Conservation (phyloP, 1,140 invertebrate species). For the Pemphigus obesinymphae region DNA sequence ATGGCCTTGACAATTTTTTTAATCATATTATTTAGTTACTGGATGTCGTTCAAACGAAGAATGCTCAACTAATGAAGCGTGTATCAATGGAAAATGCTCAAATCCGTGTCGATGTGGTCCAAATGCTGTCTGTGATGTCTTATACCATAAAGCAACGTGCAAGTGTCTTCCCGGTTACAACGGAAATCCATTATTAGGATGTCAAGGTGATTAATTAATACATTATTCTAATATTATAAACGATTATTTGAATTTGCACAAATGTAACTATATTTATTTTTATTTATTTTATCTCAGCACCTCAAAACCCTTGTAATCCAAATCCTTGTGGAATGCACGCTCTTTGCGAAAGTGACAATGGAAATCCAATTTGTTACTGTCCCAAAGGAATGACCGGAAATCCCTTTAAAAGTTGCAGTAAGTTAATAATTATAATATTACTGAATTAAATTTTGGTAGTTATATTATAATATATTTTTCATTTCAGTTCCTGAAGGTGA, state of each 20-base stretch:
- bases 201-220: slow-evolving; percentile 44
- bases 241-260: no score
- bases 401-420: slow-evolving; percentile 86
- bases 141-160: slow-evolving; percentile 67
- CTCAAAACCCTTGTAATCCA: slow-evolving; percentile 68
- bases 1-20: slow-evolving; percentile 42
- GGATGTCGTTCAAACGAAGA: slow-evolving; percentile 66
- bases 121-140: slow-evolving; percentile 71
- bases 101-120: slow-evolving; percentile 71
- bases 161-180: slow-evolving; percentile 70
- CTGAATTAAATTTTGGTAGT: neutral
- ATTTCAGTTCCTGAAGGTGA: slow-evolving; percentile 76
- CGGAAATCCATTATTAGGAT: slow-evolving; percentile 63
- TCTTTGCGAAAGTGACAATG: slow-evolving; percentile 77
- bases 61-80: slow-evolving; percentile 65
- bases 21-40: slow-evolving; percentile 52
- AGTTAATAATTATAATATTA: slow-evolving; percentile 53
- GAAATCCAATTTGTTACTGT: slow-evolving; percentile 82
- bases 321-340: slow-evolving; percentile 81
- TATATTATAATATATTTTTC: neutral
- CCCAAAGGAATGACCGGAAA: slow-evolving; percentile 84
- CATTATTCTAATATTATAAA: neutral
- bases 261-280: neutral
- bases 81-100: slow-evolving; percentile 66
- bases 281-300: slow-evolving; percentile 50